Base-by-base conservation (phyloP, 2,888 invertebrate species). In the Cryptocephalus moraei region DNA sequence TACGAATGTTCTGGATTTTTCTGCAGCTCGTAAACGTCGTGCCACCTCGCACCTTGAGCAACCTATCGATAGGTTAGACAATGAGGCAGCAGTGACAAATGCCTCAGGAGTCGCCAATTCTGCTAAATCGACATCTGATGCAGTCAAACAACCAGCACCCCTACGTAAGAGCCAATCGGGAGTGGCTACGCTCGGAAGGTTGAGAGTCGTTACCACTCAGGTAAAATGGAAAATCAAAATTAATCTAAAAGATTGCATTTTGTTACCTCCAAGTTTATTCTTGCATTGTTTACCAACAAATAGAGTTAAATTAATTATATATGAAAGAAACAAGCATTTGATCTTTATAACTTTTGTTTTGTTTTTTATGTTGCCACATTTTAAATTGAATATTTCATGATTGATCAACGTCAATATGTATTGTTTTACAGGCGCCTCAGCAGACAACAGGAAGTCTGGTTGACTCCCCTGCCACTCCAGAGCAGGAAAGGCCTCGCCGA, bases 181-280 rank as follows among this genome's bases (percentile, higher is more conserved):
- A 0, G 82, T 84, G 0, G 81, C 85, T 8, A 84, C 85, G 0
- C 74, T 86, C 59, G 86, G 85, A 0, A 75, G 87, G 0, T 71
- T 87, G 39, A 77, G 87, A 8, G 86, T 86, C 8, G 80, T 83
- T 38, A 80, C 81, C 12, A 60, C 63, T 4, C 36, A n/a, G 22
- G 22, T 22, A 22, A 22, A 22, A 2, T 22, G 2, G 2, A 22
- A 22, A 6, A 22, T 22, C 3, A 22, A 22, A 22, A 22, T 22
- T 4, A 22, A 22, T 22, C n/a, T n/a, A n/a, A n/a, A n/a, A n/a
- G n/a, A n/a, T n/a, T n/a, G 6, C 22, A 22, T 22, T 22, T 22
- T 22, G 22, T 22, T 22, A 22, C 22, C 22, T 22, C 22, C 22
- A 22, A 22, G 2, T 22, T 22, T 22, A 22, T 22, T 22, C 22